Evolutionary conservation across 2,888 invertebrate genomes (phyloP).

Genomic region (Schrankia costaestrigalis): DNA sequence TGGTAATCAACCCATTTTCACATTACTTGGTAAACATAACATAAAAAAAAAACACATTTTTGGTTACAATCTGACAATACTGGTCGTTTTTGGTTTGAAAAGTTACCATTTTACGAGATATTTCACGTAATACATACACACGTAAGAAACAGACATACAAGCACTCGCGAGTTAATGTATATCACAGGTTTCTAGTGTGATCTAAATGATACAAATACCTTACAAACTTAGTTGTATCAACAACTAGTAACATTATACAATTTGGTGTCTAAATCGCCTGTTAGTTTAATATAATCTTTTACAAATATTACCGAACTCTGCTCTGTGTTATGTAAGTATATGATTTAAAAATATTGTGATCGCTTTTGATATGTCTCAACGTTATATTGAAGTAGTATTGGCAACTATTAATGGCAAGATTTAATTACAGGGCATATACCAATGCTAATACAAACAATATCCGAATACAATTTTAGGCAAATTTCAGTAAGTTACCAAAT

Average conservation of each 20-base stretch:
- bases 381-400: constrained; percentile 44
- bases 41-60: constrained; percentile 50
- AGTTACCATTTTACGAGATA: constrained; percentile 20
- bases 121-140: constrained; percentile 46
- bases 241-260: constrained; percentile 37
- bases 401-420: constrained; percentile 60
- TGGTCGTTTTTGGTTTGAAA: constrained; percentile 70
- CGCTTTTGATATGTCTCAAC: constrained; percentile 71
- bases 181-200: constrained; percentile 77
- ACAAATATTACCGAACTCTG: constrained; percentile 31
- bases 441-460: constrained; percentile 68
- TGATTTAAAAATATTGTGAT: constrained; percentile 50
- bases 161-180: constrained; percentile 66
- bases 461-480: constrained; percentile 70
- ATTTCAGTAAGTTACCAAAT: constrained; percentile 59
- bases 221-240: constrained; percentile 46
- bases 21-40: constrained; percentile 39
- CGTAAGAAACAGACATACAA: constrained; percentile 60
- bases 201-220: constrained; percentile 65
- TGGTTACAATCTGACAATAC: constrained; percentile 73
- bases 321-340: constrained; percentile 17
- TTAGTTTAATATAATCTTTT: constrained; percentile 23
- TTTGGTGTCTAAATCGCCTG: constrained; percentile 45
- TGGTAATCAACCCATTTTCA: constrained; percentile 56
- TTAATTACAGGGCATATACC: constrained; percentile 59